Base-by-base conservation (phyloP, 2,888 invertebrate species). In the Dryobota labecula region DNA sequence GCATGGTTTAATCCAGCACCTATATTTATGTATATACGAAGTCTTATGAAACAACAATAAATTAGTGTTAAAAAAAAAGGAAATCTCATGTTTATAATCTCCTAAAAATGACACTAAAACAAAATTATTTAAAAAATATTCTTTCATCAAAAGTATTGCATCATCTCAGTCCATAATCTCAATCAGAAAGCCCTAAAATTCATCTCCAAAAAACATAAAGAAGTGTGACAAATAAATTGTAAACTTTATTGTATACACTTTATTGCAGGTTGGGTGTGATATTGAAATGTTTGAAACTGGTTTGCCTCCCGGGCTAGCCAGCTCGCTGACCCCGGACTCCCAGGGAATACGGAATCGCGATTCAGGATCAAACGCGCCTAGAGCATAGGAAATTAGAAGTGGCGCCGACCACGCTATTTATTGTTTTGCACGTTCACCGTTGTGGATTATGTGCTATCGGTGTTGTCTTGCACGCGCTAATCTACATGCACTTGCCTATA, bases 201-300 rank as follows among this genome's bases (percentile, higher is more conserved):
- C 57, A 58, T 65, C 72, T 67, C 36, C 33, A 36, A 81, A 70
- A 76, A 67, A 69, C 71, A 73, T 70, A 79, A 77, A 85, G 76
- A 83, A 74, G 78, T 83, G 78, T 83, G 76, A 85, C 75, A 77
- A 84, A 85, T 83, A 85, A 75, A 83, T 75, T 76, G 73, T 81
- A 75, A 79, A 81, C 61, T 75, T 84, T 85, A 84, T 70, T 79
- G 67, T 74, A 82, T 78, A 76, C 70, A 89, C 89, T 91, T 91
- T 92, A 88, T 88, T 92, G 92, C 91, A 87, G 86, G 84, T 84
- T 92, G 89, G 90, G 94, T 94, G 94, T 94, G 91, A 94, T 95
- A 95, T 95, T 94, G 94, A 94, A 95, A 95, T 94, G 92, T 90
- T 85, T 89, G 90, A 89, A 95, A 95, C 95, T 92, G 94, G 95